Percentiles rank a stretch among this genome's conserved stretches.
phyloP scores from a whole-genome alignment of 2,888 invertebrate genomes.

The Coronaproctus castanopsis region DNA sequence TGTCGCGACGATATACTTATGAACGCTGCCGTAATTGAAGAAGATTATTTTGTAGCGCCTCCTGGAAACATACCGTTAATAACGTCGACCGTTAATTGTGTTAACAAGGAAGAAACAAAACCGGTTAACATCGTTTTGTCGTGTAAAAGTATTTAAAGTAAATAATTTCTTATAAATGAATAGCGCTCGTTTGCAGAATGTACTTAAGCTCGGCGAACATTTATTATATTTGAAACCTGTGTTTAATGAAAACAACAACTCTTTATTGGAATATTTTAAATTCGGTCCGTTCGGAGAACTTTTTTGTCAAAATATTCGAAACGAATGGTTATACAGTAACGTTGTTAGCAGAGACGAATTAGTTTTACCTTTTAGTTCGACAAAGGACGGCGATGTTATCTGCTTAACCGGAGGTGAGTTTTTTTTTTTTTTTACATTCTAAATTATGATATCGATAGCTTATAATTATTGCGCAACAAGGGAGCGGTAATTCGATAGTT shows the following conservation, averaged over 20 bases:
- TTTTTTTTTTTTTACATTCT: no score
- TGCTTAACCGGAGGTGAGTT: no score
- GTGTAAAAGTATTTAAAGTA: no score
- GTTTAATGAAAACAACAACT: background rate
- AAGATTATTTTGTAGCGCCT: conserved; percentile 81
- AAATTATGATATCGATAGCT: no score
- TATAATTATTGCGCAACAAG: no score
- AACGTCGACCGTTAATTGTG: no score
- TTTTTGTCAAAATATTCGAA: conserved; percentile 33
- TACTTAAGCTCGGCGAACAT: conserved; percentile 4
- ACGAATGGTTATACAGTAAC: conserved; percentile 34
- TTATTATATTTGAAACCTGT: conserved; percentile 5
- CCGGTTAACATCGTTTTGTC: no score
- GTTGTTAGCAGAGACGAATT: conserved; percentile 30
- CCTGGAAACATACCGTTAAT: conserved; percentile 63
- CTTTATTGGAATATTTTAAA: conserved; percentile 16
- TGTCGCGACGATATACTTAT: conserved; percentile 44
- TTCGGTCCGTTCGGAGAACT: conserved; percentile 32
- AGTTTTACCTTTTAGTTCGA: conserved; percentile 26
- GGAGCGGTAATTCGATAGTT: no score
- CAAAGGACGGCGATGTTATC: no score
- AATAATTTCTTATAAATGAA: conserved; percentile 5
- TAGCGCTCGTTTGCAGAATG: conserved; percentile 2
- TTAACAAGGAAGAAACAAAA: no score
- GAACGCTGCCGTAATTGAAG: conserved; percentile 55